phyloP scores from a whole-genome alignment of 2,797 vertebrate genomes.

The Glyptemys insculpta region DNA sequence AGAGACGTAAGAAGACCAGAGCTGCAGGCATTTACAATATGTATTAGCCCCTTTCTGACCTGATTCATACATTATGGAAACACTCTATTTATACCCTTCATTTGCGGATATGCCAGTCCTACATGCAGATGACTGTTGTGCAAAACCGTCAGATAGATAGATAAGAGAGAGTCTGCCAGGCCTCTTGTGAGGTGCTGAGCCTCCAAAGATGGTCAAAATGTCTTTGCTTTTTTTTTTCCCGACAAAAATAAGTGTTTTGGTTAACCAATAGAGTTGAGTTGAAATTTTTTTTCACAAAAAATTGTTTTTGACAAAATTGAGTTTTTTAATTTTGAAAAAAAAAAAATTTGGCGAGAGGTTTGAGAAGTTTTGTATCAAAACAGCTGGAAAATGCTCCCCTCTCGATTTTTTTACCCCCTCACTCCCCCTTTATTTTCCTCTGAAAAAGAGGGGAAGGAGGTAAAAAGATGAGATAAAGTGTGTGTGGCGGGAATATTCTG shows the following conservation, averaged over 20 bases:
- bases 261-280: neutral
- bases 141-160: rapidly evolving
- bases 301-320: neutral
- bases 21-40: neutral
- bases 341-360: neutral
- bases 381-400: neutral
- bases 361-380: neutral
- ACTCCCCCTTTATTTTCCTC: neutral
- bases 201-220: neutral
- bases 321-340: neutral
- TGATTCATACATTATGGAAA: rapidly evolving
- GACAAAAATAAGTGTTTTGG: neutral
- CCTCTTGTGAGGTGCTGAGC: rapidly evolving
- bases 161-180: rapidly evolving
- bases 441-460: rapidly evolving
- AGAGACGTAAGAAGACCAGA: rapidly evolving
- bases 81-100: rapidly evolving
- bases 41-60: neutral
- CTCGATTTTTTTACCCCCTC: neutral
- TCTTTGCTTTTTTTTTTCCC: neutral
- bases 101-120: rapidly evolving
- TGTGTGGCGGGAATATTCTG: neutral
- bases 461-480: neutral
- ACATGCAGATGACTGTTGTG: rapidly evolving
- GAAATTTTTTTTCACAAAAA: neutral